Evolutionary conservation across 2,888 invertebrate species (phyloP), one percentile per base, ranked within the genome.

Genomic region (Caenorhabditis sp.): DNA sequence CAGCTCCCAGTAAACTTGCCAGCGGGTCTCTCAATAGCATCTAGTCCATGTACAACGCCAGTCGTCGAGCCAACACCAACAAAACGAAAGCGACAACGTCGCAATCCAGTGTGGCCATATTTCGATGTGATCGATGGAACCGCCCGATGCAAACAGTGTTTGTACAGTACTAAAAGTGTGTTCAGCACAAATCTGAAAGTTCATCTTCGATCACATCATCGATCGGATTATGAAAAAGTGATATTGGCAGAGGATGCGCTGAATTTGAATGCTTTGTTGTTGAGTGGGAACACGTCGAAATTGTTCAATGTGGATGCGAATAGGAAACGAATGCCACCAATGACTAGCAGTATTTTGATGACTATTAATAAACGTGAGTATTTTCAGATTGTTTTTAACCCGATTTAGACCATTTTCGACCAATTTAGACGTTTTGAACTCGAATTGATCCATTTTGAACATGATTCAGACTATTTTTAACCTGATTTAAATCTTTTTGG

Each of bases 131-230:
- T 77, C 23, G 82, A 84, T 58, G 83, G 82, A 53, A 80, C 80
- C 14, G 83, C 84, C 43, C 56, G 76, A 17, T 85, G 85, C 67
- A 79, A 82, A 60, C 79, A 83, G 64, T 85, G 85, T 63, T 75
- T 80, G n/a, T 85, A 84, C 75, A 81, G 73, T 56, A 85, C 85
- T 2, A 81, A 81, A 60, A 82, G 82, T 58, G 84, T 84, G 23
- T 85, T 83, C 72, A 82, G 82, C 58, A 85, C 85, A 2, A 85
- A 85, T 71, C 70, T 85, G 20, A 85, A 85, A 65, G 84, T 84
- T 5, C 85, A 85, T 76, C 74, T 85, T 31, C 68, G 83, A 57
- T 83, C 83, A 8, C 85, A 85, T 71, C 85, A 85, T 67, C 72
- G 81, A 25, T 68, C 77, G 4, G 80, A 83, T 54, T 84, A 83